phyloP scores from a whole-genome alignment of 2,888 invertebrate genomes.

The Lithosia quadra region DNA sequence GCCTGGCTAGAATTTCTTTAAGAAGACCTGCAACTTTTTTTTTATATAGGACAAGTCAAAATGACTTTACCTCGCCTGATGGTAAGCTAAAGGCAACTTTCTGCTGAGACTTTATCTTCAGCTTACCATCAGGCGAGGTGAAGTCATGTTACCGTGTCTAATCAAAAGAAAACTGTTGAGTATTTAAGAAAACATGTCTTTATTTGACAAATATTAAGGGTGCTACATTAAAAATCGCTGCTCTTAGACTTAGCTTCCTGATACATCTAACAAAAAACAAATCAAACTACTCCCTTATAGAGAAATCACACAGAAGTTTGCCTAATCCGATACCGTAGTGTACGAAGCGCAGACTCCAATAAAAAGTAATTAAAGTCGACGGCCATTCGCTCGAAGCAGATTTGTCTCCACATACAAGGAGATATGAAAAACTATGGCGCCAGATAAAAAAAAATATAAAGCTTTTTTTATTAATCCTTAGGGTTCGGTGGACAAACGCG shows the following conservation, averaged over 20 bases:
- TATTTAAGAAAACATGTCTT: neutral
- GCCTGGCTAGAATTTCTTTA: too few relatives aligned
- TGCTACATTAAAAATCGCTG: neutral
- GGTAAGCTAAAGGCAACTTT: too few relatives aligned
- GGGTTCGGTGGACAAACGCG: too few relatives aligned
- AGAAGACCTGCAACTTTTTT: too few relatives aligned
- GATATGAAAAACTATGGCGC: conserved; percentile 25
- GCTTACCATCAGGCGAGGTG: too few relatives aligned
- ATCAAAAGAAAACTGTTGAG: neutral
- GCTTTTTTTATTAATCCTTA: neutral
- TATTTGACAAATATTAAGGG: neutral
- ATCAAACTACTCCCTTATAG: neutral
- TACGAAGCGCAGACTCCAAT: conserved; percentile 57
- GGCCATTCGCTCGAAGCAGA: conserved; percentile 54
- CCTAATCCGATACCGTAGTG: conserved; percentile 53
- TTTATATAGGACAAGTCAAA: too few relatives aligned
- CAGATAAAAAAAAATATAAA: neutral
- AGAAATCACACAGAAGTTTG: conserved; percentile 18
- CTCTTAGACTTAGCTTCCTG: neutral
- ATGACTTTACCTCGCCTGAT: too few relatives aligned
- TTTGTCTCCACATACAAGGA: conserved; percentile 62
- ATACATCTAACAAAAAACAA: neutral
- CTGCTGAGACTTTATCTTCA: too few relatives aligned
- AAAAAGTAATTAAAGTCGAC: conserved; percentile 76
- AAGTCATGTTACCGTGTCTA: too few relatives aligned